Percentiles rank a stretch among this genome's conserved stretches.
phyloP scores from a whole-genome alignment of 2,113 vertebrate genomes.

The Diphyllodes magnificus region DNA sequence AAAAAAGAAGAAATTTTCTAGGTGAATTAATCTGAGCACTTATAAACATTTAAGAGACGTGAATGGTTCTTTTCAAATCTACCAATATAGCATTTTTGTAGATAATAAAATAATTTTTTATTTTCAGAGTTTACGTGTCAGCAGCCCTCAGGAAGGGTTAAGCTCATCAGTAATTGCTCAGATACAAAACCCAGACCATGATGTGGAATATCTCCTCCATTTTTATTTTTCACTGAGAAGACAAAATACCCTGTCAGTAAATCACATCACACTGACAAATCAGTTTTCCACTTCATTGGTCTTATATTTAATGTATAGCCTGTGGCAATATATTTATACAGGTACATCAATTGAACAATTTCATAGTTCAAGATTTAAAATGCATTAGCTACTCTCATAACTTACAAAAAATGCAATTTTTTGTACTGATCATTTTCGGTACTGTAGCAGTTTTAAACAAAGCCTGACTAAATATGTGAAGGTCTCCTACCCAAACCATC shows the following conservation, averaged over 20 bases:
- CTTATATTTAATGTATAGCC: not conserved
- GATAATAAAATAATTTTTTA: not conserved
- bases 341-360: not conserved
- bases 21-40: not conserved
- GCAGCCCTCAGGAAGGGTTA: not conserved
- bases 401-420: not conserved
- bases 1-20: not conserved
- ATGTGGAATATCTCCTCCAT: not conserved
- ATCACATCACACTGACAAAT: not conserved
- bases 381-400: not conserved
- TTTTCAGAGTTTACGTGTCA: not conserved
- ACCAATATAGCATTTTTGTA: not conserved
- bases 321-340: not conserved
- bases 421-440: not conserved
- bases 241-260: not conserved
- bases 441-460: not conserved
- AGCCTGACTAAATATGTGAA: not conserved
- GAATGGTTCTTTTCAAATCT: not conserved
- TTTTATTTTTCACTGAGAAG: not conserved
- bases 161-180: not conserved
- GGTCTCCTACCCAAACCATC: not conserved
- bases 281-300: not conserved
- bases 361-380: not conserved
- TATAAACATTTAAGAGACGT: not conserved
- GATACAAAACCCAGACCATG: not conserved